These are phyloP conservation scores for Ranitomeya imitator DNA, from an alignment of 2,113 vertebrate species.

Conservation along the genomic window DNA sequence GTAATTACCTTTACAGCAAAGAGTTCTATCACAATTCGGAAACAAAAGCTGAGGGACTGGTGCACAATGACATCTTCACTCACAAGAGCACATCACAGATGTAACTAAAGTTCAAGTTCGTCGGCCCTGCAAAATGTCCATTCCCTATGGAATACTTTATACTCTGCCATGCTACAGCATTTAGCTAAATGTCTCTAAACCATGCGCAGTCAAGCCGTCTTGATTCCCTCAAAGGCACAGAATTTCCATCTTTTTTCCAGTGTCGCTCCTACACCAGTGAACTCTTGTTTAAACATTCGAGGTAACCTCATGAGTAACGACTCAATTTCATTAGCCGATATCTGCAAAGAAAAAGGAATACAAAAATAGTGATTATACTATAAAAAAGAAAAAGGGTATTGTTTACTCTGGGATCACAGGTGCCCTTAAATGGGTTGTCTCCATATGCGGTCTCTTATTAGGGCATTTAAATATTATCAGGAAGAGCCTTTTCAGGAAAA, in stretches of 20 bases:
- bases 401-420: too few relatives aligned
- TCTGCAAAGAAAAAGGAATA: conserved; percentile 70
- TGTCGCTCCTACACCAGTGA: conserved; percentile 93
- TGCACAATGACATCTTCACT: conserved; percentile 77
- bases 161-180: conserved; percentile 63
- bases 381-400: background rate
- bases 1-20: conserved; percentile 76
- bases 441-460: background rate
- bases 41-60: conserved; percentile 69
- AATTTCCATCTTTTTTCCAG: conserved; percentile 98
- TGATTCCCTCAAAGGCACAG: conserved; percentile 92
- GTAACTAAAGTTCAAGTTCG: conserved; percentile 70
- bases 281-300: conserved; percentile 92
- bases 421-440: background rate
- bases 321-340: conserved; percentile 89
- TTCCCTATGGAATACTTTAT: conserved; percentile 58
- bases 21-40: conserved; percentile 72
- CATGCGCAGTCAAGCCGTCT: conserved; percentile 77
- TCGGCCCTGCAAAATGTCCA: conserved; percentile 63
- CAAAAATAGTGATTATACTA: background rate
- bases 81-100: conserved; percentile 75
- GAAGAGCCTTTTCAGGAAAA: too few relatives aligned
- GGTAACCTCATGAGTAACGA: conserved; percentile 89
- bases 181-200: conserved; percentile 61
- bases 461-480: too few relatives aligned